phyloP scores from a whole-genome alignment of 2,888 invertebrate genomes.

The Harpagoxenus sublaevis region DNA sequence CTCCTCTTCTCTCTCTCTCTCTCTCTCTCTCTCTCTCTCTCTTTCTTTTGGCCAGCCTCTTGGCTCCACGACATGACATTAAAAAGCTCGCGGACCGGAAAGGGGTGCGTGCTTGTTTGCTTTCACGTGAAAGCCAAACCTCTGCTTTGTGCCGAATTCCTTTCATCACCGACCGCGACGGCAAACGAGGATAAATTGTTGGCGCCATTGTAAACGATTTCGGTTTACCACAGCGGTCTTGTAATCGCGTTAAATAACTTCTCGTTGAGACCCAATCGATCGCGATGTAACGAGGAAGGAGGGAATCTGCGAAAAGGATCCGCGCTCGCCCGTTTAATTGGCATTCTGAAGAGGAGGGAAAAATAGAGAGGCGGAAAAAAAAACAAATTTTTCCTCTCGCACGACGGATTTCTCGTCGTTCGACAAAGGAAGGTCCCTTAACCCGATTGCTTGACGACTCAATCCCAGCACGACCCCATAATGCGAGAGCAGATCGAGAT shows the following conservation, averaged over 20 bases:
- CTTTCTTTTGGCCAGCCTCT: constrained; percentile 43
- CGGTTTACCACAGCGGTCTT: constrained; percentile 31
- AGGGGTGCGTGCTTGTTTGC: constrained; percentile 70
- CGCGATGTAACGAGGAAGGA: neutral
- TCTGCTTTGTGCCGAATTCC: constrained; percentile 62
- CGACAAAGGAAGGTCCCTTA: constrained; percentile 39
- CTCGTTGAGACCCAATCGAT: constrained; percentile 26
- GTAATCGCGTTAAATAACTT: constrained; percentile 36
- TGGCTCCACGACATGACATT: constrained; percentile 60
- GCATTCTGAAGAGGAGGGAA: neutral
- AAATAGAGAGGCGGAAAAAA: neutral
- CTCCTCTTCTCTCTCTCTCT: constrained; percentile 49
- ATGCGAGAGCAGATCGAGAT: constrained; percentile 78
- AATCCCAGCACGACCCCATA: constrained; percentile 69
- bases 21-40: constrained; percentile 44
- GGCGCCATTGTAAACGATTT: constrained; percentile 50
- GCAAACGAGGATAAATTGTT: constrained; percentile 69
- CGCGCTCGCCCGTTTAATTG: constrained; percentile 9
- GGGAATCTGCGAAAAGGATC: neutral
- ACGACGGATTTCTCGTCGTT: constrained; percentile 40
- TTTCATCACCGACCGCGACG: constrained; percentile 50
- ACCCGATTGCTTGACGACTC: constrained; percentile 73
- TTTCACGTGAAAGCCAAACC: constrained; percentile 74
- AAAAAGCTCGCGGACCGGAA: constrained; percentile 56
- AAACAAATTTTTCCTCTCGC: constrained; percentile 57